A percentile compares a stretch with the other conserved stretches of the same genome.
These are phyloP conservation scores for Gymnoscelis rufifasciata DNA, from an alignment of 2,888 invertebrate genomes.

Conservation along the genomic window DNA sequence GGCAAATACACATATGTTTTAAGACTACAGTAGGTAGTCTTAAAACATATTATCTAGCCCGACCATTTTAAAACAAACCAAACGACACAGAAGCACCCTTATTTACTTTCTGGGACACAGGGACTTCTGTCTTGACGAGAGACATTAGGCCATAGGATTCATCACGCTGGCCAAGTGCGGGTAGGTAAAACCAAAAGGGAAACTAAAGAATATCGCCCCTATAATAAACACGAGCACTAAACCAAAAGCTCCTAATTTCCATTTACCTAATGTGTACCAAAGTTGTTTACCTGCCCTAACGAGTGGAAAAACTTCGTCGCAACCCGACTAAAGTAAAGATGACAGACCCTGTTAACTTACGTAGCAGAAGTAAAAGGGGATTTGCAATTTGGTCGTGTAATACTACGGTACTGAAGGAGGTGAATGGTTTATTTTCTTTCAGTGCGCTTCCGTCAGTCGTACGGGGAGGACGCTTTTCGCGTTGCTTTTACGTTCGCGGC, in stretches of 20 bases:
- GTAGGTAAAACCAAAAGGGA: background rate
- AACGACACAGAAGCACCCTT: too few relatives aligned
- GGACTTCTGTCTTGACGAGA: too few relatives aligned
- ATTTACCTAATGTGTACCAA: conserved; percentile 6
- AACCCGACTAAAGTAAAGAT: conserved; percentile 31
- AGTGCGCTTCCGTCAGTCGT: conserved; percentile 49
- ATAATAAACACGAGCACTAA: conserved; percentile 1
- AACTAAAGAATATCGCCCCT: background rate
- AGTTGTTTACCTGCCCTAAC: conserved; percentile 11
- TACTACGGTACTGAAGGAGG: conserved; percentile 63
- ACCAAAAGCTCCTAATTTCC: conserved; percentile 6
- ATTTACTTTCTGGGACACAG: too few relatives aligned
- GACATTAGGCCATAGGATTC: too few relatives aligned
- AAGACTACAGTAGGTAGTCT: too few relatives aligned
- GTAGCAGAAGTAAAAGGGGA: conserved; percentile 14
- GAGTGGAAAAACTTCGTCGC: conserved; percentile 10
- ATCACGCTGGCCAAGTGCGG: too few relatives aligned
- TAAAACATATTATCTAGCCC: too few relatives aligned
- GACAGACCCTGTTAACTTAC: conserved; percentile 8
- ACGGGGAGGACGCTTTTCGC: conserved; percentile 41
- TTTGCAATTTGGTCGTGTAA: conserved; percentile 41
- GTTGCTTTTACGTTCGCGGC: conserved; percentile 41
- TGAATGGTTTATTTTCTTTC: conserved; percentile 46
- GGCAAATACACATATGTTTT: too few relatives aligned
- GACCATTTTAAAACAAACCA: too few relatives aligned